Conservation (phyloP, 2,797 vertebrate species). For the Pogoniulus pusillus region DNA sequence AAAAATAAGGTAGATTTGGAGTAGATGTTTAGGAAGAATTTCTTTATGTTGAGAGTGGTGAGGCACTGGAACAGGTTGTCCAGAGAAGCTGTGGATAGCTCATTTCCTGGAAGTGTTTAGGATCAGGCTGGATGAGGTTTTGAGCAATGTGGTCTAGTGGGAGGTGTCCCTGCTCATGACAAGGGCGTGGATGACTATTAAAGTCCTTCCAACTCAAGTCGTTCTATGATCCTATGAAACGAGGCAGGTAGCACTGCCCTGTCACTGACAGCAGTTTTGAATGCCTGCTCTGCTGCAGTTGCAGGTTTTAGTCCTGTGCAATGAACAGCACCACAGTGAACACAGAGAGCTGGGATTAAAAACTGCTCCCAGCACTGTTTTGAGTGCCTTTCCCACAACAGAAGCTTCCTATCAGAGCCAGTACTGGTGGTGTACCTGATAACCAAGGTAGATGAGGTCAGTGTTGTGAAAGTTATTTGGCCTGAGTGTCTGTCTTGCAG, state of each 20-base stretch:
- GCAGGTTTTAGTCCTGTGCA: not conserved
- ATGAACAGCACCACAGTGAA: accelerated
- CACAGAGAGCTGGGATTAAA: not conserved
- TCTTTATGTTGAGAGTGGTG: too few species aligned
- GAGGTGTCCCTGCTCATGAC: too few species aligned
- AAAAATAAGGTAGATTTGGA: too few species aligned
- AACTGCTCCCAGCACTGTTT: not conserved
- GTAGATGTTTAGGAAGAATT: too few species aligned
- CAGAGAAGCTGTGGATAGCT: too few species aligned
- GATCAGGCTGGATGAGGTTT: too few species aligned
- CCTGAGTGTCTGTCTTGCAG: not conserved
- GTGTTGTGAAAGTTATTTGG: accelerated
- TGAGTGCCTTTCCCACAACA: not conserved
- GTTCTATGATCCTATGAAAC: too few species aligned
- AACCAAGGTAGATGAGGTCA: not conserved
- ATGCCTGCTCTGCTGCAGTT: not conserved
- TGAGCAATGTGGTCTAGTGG: too few species aligned
- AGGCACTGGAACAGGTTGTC: too few species aligned
- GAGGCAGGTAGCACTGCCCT: not conserved
- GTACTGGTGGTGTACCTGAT: not conserved
- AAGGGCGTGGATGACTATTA: too few species aligned
- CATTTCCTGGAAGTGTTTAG: too few species aligned
- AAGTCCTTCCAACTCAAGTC: too few species aligned
- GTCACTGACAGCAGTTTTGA: not conserved
- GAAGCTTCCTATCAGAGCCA: not conserved